These are phyloP conservation scores for Eupithecia vulgata DNA, from an alignment of 2,888 invertebrate species.

Conservation along the genomic window DNA sequence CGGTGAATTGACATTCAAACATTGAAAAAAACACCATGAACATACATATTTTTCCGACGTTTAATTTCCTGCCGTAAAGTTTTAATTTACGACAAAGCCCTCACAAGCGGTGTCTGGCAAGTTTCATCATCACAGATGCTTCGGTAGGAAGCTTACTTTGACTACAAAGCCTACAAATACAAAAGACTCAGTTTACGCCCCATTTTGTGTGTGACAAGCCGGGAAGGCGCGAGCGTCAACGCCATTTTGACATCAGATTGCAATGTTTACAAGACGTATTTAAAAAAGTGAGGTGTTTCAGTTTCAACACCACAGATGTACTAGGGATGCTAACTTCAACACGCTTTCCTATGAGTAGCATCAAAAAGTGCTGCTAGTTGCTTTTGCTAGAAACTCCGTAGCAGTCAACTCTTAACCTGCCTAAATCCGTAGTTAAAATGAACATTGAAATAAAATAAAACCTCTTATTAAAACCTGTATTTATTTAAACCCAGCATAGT, in stretches of 20 bases:
- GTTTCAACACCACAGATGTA: too few species aligned
- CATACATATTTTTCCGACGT: slow-evolving; percentile 67
- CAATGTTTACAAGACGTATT: slow-evolving; percentile 40
- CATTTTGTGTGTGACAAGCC: slow-evolving; percentile 80
- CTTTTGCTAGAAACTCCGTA: neutral
- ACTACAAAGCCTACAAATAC: slow-evolving; percentile 82
- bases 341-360: neutral
- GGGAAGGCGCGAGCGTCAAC: slow-evolving; percentile 77
- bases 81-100: slow-evolving; percentile 82
- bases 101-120: slow-evolving; percentile 83
- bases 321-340: too few species aligned
- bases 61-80: slow-evolving; percentile 81
- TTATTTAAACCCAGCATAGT: neutral
- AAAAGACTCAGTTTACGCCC: slow-evolving; percentile 79
- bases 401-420: neutral
- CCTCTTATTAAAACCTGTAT: neutral
- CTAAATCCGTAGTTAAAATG: neutral
- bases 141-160: slow-evolving; percentile 82
- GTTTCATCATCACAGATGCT: slow-evolving; percentile 82
- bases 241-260: slow-evolving; percentile 64
- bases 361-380: neutral
- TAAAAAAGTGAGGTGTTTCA: slow-evolving; percentile 21
- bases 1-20: neutral
- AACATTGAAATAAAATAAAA: neutral
- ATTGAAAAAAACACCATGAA: neutral